These are phyloP conservation scores for Drosophila teissieri DNA, from an alignment of 1,140 invertebrate species.

Conservation along the genomic window DNA sequence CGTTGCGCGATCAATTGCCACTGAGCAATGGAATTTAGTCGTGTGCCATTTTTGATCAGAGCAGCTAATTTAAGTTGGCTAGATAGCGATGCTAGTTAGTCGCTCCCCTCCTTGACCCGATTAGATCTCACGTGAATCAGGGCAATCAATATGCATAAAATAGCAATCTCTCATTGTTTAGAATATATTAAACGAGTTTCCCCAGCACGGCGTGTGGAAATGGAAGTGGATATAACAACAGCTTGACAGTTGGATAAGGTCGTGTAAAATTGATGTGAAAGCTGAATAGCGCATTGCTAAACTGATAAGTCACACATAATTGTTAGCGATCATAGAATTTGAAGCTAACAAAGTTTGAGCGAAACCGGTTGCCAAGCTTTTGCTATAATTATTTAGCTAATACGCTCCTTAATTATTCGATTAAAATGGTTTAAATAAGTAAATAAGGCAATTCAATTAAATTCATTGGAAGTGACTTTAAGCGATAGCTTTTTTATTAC, in stretches of 20 bases:
- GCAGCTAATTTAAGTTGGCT: slow-evolving; percentile 30
- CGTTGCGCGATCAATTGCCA: slow-evolving; percentile 28
- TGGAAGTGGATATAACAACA: slow-evolving; percentile 18
- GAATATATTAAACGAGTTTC: slow-evolving; percentile 43
- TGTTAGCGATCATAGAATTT: background rate
- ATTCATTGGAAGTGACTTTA: background rate
- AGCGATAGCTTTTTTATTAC: background rate
- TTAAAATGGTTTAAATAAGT: background rate
- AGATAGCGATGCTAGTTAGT: slow-evolving; percentile 18
- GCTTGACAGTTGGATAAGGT: slow-evolving; percentile 14
- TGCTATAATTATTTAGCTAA: background rate
- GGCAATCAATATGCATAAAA: slow-evolving; percentile 44
- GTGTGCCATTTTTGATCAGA: slow-evolving; percentile 41
- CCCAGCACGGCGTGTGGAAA: slow-evolving; percentile 3
- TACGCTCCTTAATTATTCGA: background rate
- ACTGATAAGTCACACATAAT: slow-evolving; percentile 3
- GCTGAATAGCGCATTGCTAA: slow-evolving; percentile 10
- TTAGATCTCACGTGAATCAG: slow-evolving; percentile 34
- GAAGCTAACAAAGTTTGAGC: background rate
- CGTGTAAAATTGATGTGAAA: slow-evolving; percentile 29
- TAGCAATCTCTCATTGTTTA: slow-evolving; percentile 7
- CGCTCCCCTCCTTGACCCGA: slow-evolving; percentile 35
- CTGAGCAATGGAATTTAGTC: slow-evolving; percentile 28
- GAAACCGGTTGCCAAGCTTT: background rate
- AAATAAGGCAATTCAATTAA: background rate